These are phyloP conservation scores for Psammodynastes pulverulentus DNA, from an alignment of 2,113 vertebrate genomes.

Conservation along the genomic window DNA sequence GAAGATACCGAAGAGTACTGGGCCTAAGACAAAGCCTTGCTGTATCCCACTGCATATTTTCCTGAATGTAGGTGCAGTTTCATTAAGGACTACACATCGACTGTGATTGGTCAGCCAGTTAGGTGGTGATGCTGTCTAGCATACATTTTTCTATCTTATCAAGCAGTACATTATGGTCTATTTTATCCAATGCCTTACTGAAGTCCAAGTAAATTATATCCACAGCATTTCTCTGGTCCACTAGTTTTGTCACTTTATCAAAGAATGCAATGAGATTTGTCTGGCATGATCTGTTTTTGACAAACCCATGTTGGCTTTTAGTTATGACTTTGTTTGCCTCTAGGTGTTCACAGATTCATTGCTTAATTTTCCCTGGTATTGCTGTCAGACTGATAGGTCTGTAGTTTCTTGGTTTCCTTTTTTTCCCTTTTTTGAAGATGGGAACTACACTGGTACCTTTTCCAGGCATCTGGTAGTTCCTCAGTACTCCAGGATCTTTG, in stretches of 20 bases:
- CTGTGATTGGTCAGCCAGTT: not conserved
- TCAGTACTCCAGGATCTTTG: not conserved
- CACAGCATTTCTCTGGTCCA: not conserved
- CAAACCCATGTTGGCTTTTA: not conserved
- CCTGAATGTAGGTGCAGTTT: not conserved
- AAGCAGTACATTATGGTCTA: not conserved
- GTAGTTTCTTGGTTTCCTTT: too few relatives aligned
- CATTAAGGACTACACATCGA: not conserved
- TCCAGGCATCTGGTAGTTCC: not conserved
- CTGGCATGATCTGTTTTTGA: not conserved
- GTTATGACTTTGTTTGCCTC: not conserved
- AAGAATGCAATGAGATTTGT: not conserved
- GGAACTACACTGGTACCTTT: not conserved
- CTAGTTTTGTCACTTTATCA: not conserved
- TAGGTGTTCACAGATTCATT: not conserved
- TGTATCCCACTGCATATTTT: not conserved
- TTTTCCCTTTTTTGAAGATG: not conserved
- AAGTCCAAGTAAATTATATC: not conserved
- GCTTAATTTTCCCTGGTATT: not conserved
- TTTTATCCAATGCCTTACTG: not conserved
- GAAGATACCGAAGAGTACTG: not conserved
- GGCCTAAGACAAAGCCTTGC: not conserved
- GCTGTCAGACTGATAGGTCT: not conserved
- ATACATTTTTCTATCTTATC: not conserved
- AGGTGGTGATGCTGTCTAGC: not conserved